phyloP scores from a whole-genome alignment of 2,113 vertebrate species.

The Leptobrachium leishanense region DNA sequence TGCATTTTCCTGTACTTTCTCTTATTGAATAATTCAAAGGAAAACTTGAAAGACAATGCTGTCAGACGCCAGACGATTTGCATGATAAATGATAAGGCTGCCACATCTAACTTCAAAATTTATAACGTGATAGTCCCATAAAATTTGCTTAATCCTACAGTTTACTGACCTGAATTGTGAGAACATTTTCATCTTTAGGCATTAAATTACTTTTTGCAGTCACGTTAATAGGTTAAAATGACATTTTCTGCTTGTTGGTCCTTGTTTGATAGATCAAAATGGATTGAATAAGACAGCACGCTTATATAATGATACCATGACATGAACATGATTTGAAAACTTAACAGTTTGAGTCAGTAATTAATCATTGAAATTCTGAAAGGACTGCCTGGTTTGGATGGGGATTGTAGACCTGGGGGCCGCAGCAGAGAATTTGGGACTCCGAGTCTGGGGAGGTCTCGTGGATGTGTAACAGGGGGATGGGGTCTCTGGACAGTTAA shows the following conservation, averaged over 20 bases:
- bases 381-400: too few species aligned
- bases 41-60: conserved; percentile 46
- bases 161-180: conserved; percentile 65
- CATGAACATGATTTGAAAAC: conserved; percentile 22
- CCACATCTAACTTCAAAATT: conserved; percentile 49
- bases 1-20: conserved; percentile 4
- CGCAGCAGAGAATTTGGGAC: too few species aligned
- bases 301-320: conserved; percentile 45
- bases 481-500: too few species aligned
- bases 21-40: conserved; percentile 53
- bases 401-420: too few species aligned
- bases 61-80: conserved; percentile 30
- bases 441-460: too few species aligned
- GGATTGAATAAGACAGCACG: conserved; percentile 46
- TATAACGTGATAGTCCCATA: conserved; percentile 52
- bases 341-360: conserved; percentile 23
- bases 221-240: conserved; percentile 31
- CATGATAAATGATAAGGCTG: conserved; percentile 53
- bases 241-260: conserved; percentile 48
- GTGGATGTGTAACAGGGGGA: too few species aligned
- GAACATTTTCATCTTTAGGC: conserved; percentile 60
- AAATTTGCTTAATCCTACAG: conserved; percentile 55
- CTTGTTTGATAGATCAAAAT: neutral
- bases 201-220: conserved; percentile 57
- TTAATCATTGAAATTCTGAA: neutral